phyloP scores from a whole-genome alignment of 2,888 invertebrate species.

The Ernsta delagoae region DNA sequence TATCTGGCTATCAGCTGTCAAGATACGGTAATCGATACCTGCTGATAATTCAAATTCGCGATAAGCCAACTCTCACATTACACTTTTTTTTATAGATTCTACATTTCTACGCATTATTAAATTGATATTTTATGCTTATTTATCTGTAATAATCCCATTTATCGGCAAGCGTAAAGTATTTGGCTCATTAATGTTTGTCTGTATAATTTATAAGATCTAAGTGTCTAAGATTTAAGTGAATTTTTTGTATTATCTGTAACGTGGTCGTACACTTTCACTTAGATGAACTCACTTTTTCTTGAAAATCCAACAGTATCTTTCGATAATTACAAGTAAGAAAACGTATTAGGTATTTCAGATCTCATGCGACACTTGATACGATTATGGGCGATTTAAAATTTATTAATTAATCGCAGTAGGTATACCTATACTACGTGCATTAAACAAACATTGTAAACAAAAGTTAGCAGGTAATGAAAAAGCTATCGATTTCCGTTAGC shows the following conservation, averaged over 20 bases:
- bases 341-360: no score
- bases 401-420: no score
- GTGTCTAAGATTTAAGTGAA: no score
- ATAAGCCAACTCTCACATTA: slow-evolving; percentile 56
- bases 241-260: no score
- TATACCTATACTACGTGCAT: not conserved
- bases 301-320: no score
- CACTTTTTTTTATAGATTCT: slow-evolving; percentile 17
- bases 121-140: not conserved
- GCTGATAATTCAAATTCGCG: slow-evolving; percentile 59
- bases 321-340: no score
- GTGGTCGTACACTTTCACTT: no score
- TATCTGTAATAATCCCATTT: not conserved
- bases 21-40: slow-evolving; percentile 68
- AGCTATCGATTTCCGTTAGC: slow-evolving; percentile 47
- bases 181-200: not conserved
- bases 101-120: slow-evolving; percentile 20
- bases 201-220: not conserved
- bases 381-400: no score
- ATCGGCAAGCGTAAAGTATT: not conserved
- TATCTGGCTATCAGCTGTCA: slow-evolving; percentile 60
- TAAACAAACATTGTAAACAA: slow-evolving; percentile 9
- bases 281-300: no score
- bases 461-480: slow-evolving; percentile 40
- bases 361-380: no score